Evolutionary conservation across 2,797 vertebrate genomes (phyloP), one percentile per base, ranked within the genome.

Genomic region (Melanotaenia parkinsoni): DNA sequence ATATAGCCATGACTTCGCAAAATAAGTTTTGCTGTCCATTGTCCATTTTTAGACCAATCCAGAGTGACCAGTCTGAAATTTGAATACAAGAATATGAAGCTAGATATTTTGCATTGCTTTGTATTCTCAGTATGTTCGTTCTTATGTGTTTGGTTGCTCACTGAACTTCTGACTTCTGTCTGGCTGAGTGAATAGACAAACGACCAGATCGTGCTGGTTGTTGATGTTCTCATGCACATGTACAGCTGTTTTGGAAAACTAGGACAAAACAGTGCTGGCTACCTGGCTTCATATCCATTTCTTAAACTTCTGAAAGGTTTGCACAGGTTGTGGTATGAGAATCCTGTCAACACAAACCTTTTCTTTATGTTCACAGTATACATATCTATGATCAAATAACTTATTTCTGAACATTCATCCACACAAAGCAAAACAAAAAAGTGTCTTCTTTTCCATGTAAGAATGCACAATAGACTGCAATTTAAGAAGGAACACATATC

Each of bases 171-270:
- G 33, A 70, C 70, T 69, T 38, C 66, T 37, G 32, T 37, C 65
- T 71, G 74, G 63, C 43, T 83, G 70, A 82, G 74, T 70, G 62
- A 38, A 78, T 83, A 66, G 77, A 80, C 45, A 84, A 69, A 82
- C 68, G 69, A 38, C 67, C 71, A 37, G 72, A 22, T 76, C 62
- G 53, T 72, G 45, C 2, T 70, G 73, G 77, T 82, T 68, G 77
- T 79, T 81, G 71, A 79, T 84, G 85, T 87, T 82, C 84, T 83
- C 70, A 69, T 28, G 77, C 74, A 80, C 77, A 72, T 13, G 61
- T 45, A 72, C 22, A 0, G 56, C 68, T 88, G 85, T 86, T 90
- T 88, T 89, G 87, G 86, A 89, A 90, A 91, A 68, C 82, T 83
- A 40, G 72, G 56, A 80, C 60, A 38, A 40, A 40, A 14, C 11